Conservation (phyloP, 2,888 invertebrate species). For the Drosophila birchii region DNA sequence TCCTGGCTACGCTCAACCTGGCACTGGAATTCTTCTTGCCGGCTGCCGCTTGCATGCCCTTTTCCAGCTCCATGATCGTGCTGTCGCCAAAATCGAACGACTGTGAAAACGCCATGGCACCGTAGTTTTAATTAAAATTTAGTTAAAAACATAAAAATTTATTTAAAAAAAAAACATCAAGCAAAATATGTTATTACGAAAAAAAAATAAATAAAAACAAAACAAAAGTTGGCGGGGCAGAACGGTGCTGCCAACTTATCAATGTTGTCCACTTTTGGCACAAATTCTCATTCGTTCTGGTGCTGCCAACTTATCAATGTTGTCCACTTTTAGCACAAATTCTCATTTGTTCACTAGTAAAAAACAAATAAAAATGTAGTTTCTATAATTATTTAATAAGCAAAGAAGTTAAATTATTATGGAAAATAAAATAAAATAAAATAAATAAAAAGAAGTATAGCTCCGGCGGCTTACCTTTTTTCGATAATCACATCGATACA, state of each 20-base stretch:
- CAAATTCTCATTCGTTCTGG: not conserved
- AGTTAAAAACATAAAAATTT: not conserved
- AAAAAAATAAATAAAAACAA: constrained; percentile 38
- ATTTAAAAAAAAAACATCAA: not conserved
- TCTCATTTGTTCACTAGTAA: not conserved
- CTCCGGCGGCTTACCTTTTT: too few species aligned
- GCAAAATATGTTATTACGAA: not conserved
- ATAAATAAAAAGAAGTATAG: not conserved
- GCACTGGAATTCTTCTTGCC: constrained; percentile 25
- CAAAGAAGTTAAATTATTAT: not conserved
- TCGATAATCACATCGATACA: too few species aligned
- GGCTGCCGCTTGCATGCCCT: constrained; percentile 61
- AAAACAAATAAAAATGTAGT: not conserved
- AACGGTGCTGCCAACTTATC: not conserved
- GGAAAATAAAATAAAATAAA: not conserved
- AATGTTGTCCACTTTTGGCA: not conserved
- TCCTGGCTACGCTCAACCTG: not conserved
- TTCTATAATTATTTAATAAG: too few species aligned
- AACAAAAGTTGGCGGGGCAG: constrained; percentile 27
- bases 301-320: not conserved
- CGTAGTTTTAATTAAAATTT: not conserved
- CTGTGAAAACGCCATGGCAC: constrained; percentile 82
- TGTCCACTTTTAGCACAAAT: not conserved
- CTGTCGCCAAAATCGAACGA: constrained; percentile 83
- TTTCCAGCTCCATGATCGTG: constrained; percentile 81